phyloP scores from a whole-genome alignment of 2,797 vertebrate genomes.

The Rhabdomys pumilio region DNA sequence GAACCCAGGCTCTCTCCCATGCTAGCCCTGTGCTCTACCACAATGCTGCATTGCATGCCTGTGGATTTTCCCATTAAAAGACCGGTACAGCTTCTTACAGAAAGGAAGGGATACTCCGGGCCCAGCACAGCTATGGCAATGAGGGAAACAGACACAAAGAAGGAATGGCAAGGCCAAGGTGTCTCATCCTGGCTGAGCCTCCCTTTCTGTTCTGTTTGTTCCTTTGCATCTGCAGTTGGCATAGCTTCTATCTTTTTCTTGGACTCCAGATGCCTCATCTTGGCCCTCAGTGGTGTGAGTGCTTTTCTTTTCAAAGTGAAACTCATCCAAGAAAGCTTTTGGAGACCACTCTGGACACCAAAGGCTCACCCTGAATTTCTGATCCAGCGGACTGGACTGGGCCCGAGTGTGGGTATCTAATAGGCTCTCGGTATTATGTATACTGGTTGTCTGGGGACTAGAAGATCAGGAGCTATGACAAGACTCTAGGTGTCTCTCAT shows the following conservation, averaged over 20 bases:
- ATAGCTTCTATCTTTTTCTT: not conserved
- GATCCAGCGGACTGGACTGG: not conserved
- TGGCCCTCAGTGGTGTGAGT: not conserved
- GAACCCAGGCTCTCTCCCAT: too few relatives aligned
- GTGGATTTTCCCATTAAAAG: constrained; percentile 20
- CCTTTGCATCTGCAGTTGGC: not conserved
- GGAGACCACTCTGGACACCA: not conserved
- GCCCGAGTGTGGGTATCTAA: not conserved
- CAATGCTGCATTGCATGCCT: not conserved
- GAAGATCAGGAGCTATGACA: not conserved
- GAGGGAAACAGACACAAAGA: not conserved
- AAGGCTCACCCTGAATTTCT: not conserved
- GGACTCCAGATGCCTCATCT: not conserved
- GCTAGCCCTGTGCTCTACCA: not conserved
- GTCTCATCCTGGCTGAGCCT: fast-evolving
- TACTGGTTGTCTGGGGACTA: not conserved
- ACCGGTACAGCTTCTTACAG: not conserved
- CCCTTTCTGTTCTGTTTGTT: not conserved
- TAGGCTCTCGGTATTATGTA: too few relatives aligned
- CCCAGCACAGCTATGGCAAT: not conserved
- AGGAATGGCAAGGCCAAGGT: too few relatives aligned
- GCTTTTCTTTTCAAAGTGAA: not conserved
- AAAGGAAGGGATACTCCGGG: not conserved
- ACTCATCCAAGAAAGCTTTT: not conserved
- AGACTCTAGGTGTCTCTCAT: not conserved